Evolutionary conservation across 2,113 vertebrate species (phyloP), one percentile per base, ranked within the genome.

Genomic region (Salvelinus sp.): DNA sequence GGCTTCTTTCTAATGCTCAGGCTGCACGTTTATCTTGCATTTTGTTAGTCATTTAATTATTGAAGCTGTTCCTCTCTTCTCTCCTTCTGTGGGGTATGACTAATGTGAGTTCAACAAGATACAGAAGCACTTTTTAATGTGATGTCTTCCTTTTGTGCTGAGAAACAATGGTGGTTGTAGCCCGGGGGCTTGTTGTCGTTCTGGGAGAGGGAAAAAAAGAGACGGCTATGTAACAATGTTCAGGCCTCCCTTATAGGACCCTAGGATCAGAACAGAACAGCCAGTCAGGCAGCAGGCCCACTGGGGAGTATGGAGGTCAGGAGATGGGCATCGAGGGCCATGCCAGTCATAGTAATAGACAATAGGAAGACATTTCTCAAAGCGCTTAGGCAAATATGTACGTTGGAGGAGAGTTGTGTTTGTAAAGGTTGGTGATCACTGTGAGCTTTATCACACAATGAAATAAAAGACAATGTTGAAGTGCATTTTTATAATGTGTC

Each of bases 101-200:
- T 89, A 90, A 90, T 89, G 87, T 28, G 85, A 91, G 90, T 91
- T 92, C 88, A 88, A 84, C 75, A 78, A 73, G 85, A 89, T 85
- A 89, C 82, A 69, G 85, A 78, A 54, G 79, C 67, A 89, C 87
- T 89, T 91, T 86, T 86, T 86, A 86, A 90, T 88, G 88, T 75
- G 82, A 85, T 77, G 88, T 88, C 82, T 87, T 85, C 82, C 87
- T 88, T 93, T 94, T 93, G 91, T 94, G 79, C 22, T 0, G 50
- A 66, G 77, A 88, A 86, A 94, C 92, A 92, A 93, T 89, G 78
- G 83, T 80, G n/a, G 81, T 80, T 60, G 75, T 70, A 82, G 88
- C 92, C 92, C 85, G 68, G 85, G 85, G 91, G 87, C 83, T 77
- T 86, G 25, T 5, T 44, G 6, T 80, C 83, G 87, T 78, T 88